Conservation (phyloP, 2,113 vertebrate species). For the Zonotrichia leucophrys region DNA sequence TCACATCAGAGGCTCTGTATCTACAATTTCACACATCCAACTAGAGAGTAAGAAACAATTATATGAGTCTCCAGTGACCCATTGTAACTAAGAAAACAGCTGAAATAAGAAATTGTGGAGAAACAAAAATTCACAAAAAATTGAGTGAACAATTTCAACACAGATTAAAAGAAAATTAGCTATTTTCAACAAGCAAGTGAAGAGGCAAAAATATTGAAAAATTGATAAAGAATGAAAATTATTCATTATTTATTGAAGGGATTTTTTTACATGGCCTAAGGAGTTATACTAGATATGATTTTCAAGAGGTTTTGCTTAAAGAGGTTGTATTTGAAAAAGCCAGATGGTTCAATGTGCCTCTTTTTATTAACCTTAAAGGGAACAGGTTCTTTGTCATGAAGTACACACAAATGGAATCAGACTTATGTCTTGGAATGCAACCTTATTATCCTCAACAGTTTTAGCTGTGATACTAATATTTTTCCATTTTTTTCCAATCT, state of each 20-base stretch:
- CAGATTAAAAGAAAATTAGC: not conserved
- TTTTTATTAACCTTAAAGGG: not conserved
- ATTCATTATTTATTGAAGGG: not conserved
- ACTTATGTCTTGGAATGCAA: not conserved
- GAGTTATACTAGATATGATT: not conserved
- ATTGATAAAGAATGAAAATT: not conserved
- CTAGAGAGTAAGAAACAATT: conserved; percentile 35
- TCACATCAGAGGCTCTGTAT: conserved; percentile 30
- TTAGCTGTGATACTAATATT: not conserved
- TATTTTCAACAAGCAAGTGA: not conserved
- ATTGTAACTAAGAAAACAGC: not conserved
- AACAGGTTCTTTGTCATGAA: not conserved
- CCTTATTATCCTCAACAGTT: not conserved
- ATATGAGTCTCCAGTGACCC: conserved; percentile 29
- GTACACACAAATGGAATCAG: not conserved
- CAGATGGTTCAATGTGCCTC: not conserved
- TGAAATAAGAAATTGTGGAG: conserved; percentile 1
- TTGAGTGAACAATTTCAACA: not conserved
- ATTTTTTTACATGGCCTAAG: not conserved
- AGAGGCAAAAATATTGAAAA: not conserved
- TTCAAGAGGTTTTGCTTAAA: not conserved
- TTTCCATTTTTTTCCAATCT: not conserved
- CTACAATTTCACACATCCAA: conserved; percentile 44
- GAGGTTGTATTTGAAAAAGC: not conserved
- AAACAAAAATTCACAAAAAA: conserved; percentile 15